phyloP scores from a whole-genome alignment of 1,140 invertebrate genomes.

The Pygmarrhopalites habei region DNA sequence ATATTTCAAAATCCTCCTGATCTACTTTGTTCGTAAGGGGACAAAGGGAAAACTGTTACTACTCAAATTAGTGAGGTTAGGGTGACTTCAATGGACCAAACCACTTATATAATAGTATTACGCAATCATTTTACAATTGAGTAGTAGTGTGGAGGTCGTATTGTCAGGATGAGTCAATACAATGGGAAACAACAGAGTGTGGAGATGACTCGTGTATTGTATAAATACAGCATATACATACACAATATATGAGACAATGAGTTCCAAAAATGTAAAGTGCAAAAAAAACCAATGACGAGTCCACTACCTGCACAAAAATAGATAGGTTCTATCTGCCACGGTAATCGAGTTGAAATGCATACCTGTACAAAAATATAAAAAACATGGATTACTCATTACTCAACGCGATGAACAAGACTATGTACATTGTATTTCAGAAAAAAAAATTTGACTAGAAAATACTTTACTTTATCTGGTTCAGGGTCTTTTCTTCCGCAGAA shows the following conservation, averaged over 20 bases:
- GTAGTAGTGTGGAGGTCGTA: background rate
- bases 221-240: background rate
- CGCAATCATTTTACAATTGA: background rate
- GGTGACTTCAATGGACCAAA: too few relatives aligned
- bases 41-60: background rate
- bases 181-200: background rate
- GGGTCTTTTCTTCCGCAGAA: constrained; percentile 18
- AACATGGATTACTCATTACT: too few relatives aligned
- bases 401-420: too few relatives aligned
- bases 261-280: too few relatives aligned
- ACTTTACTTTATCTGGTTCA: constrained; percentile 27
- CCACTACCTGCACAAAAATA: constrained; percentile 28
- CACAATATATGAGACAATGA: background rate
- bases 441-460: too few relatives aligned
- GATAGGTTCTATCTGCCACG: constrained; percentile 30
- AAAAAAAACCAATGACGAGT: too few relatives aligned
- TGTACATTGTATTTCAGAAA: too few relatives aligned
- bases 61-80: too few relatives aligned
- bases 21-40: background rate
- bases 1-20: background rate
- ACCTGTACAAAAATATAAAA: too few relatives aligned
- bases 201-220: background rate
- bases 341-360: constrained; percentile 25
- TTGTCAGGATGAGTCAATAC: background rate
- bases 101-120: too few relatives aligned